phyloP scores from a whole-genome alignment of 35 echinoderm and acorn worm genomes.

The Apostichopus californicus region DNA sequence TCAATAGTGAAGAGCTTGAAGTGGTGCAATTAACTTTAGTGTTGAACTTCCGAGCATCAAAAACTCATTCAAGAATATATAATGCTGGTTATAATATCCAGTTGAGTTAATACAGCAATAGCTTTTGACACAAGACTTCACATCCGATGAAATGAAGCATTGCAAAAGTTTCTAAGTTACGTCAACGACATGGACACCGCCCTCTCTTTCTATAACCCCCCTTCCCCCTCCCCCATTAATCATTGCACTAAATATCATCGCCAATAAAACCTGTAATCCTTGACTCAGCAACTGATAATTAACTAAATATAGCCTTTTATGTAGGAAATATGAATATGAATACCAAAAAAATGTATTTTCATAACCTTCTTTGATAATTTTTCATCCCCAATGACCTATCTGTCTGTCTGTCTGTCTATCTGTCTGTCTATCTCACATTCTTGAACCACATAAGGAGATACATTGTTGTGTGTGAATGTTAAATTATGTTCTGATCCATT shows the following conservation, averaged over 20 bases:
- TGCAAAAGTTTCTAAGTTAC: conserved; percentile 87
- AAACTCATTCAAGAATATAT: background rate
- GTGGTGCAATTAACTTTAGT: background rate
- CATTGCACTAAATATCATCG: too few relatives aligned
- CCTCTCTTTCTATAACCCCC: conserved; percentile 90
- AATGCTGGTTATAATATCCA: background rate
- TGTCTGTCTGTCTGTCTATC: too few relatives aligned
- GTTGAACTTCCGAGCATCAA: background rate
- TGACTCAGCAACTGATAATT: conserved; percentile 80
- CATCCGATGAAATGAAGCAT: conserved; percentile 75
- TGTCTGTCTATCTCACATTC: too few relatives aligned
- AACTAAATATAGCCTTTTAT: conserved; percentile 61
- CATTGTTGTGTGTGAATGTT: too few relatives aligned
- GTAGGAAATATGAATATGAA: background rate
- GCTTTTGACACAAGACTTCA: background rate
- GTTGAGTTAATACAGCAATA: background rate
- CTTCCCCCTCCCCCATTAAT: too few relatives aligned
- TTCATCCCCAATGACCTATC: too few relatives aligned
- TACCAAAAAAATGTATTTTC: background rate
- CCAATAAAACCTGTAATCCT: too few relatives aligned
- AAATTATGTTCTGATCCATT: too few relatives aligned
- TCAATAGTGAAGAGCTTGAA: background rate
- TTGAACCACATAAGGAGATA: too few relatives aligned
- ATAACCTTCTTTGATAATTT: too few relatives aligned
- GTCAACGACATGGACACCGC: conserved; percentile 93